These are phyloP conservation scores for Neelides sp. DNA, from an alignment of 1,140 invertebrate genomes.

Conservation along the genomic window DNA sequence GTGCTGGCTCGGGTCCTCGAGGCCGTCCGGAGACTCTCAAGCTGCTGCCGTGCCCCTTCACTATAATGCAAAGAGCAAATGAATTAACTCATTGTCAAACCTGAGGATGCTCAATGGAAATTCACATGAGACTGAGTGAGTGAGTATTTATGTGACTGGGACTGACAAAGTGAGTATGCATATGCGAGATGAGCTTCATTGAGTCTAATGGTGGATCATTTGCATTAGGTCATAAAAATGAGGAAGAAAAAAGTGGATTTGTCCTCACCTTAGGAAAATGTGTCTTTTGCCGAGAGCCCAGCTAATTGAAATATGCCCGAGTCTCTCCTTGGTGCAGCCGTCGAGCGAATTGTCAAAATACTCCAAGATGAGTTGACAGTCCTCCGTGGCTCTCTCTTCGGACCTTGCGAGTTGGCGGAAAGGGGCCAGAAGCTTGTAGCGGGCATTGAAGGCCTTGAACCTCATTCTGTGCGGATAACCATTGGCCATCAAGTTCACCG, in stretches of 20 bases:
- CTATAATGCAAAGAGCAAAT: conserved; percentile 39
- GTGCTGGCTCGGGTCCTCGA: conserved; percentile 61
- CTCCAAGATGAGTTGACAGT: conserved; percentile 64
- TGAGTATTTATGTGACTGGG: no score
- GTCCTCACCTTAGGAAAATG: conserved; percentile 69
- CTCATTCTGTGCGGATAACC: conserved; percentile 87
- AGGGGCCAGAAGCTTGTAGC: conserved; percentile 68
- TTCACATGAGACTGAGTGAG: no score
- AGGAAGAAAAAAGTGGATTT: no score
- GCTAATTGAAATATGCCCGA: conserved; percentile 47
- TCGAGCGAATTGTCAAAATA: conserved; percentile 40
- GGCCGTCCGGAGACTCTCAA: conserved; percentile 65
- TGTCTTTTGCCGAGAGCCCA: conserved; percentile 87
- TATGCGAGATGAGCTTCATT: no score
- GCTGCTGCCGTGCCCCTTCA: conserved; percentile 76
- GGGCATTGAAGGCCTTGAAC: conserved; percentile 79
- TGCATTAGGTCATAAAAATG: no score
- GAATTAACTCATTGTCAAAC: no score
- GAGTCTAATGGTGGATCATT: no score
- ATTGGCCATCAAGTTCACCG: conserved; percentile 81
- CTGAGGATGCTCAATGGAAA: no score
- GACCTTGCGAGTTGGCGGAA: conserved; percentile 56
- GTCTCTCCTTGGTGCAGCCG: conserved; percentile 32
- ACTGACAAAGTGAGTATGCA: no score
- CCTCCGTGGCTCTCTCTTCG: conserved; percentile 68